Evolutionary conservation across 2,888 invertebrate species (phyloP), one percentile per base, ranked within the genome.

Genomic region (Spodoptera littoralis): DNA sequence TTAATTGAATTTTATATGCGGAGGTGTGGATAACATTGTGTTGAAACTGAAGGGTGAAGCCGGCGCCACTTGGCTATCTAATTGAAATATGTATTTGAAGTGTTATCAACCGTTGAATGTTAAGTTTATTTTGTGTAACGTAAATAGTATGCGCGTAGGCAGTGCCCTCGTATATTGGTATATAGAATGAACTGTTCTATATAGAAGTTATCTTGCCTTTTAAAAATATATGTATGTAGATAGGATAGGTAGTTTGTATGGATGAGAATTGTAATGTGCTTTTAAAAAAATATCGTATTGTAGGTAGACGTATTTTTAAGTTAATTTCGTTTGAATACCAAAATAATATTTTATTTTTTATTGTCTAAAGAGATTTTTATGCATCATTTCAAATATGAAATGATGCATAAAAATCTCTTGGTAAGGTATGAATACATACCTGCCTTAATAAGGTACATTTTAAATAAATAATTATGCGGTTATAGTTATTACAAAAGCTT

Each of bases 31-130:
- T 64, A 67, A 67, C 42, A 59, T 46, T 48, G 48, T 48, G 63
- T 73, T 60, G 36, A 36, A 36, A 36, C 36, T 62, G 43, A 52
- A 55, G 56, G 46, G 49, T 55, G 61, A 60, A 63, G 55, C 24
- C 49, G 68, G 73, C 76, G 76, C 76, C 73, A 30, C 18, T 58
- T 43, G 24, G 36, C 69, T 81, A 82, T 83, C 81, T 77, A 70
- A 78, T 78, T 83, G 81, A 84, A 83, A 84, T 84, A 85, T 79
- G 62, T 73, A 65, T 69, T 74, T 78, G 66, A 69, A 60, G 48
- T 73, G 72, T 65, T 77, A 79, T 72, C 74, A 63, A 46, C 30
- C 49, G 45, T 65, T 71, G 61, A 74, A 53, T 54, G 70, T 70
- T 64, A 53, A 51, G 71, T 74, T 74, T 72, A 65, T 72, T 72